phyloP scores from a whole-genome alignment of 2,888 invertebrate species.

The Aleiodes testaceus region DNA sequence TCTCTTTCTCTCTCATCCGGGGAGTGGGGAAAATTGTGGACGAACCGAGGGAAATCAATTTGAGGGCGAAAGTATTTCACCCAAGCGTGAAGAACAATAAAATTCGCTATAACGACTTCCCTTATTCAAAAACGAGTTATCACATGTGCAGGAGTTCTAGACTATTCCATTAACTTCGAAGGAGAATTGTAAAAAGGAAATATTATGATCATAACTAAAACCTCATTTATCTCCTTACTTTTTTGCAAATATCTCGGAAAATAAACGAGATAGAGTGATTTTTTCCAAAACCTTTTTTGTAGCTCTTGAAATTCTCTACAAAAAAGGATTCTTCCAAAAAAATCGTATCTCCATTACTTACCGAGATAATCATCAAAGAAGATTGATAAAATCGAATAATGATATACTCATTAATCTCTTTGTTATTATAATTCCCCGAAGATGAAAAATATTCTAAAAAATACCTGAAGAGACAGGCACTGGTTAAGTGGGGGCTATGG shows the following conservation, averaged over 20 bases:
- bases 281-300: too few relatives aligned
- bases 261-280: too few relatives aligned
- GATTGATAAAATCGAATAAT: background rate
- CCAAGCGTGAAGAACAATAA: conserved; percentile 32
- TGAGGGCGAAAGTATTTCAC: conserved; percentile 42
- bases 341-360: too few relatives aligned
- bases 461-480: conserved; percentile 42
- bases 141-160: background rate
- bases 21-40: conserved; percentile 11
- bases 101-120: conserved; percentile 29
- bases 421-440: conserved; percentile 6
- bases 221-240: too few relatives aligned
- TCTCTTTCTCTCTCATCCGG: too few relatives aligned
- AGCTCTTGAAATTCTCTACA: too few relatives aligned
- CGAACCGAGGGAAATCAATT: conserved; percentile 30
- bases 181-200: too few relatives aligned
- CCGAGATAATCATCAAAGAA: too few relatives aligned
- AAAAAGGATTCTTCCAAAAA: too few relatives aligned
- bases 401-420: background rate
- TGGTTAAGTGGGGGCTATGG: conserved; percentile 20
- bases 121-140: conserved; percentile 24
- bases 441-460: conserved; percentile 26
- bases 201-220: too few relatives aligned
- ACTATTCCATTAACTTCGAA: too few relatives aligned
- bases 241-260: too few relatives aligned